Evolutionary conservation across 1,140 invertebrate genomes (phyloP).

Genomic region (Lasaia peninsularis): DNA sequence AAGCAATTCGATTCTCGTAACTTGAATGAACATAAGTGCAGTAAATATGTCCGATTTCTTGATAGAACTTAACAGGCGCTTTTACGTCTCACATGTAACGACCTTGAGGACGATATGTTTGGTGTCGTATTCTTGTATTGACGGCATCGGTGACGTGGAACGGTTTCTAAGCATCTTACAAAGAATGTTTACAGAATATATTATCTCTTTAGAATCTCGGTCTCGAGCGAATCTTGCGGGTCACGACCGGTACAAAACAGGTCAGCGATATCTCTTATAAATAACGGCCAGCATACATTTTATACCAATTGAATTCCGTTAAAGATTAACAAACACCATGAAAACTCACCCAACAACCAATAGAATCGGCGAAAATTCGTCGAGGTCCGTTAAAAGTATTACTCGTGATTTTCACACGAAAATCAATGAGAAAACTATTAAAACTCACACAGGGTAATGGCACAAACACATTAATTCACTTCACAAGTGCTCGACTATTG

Average conservation of each 20-base stretch:
- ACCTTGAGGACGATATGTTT: conserved; percentile 8
- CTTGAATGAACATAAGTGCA: too few relatives aligned
- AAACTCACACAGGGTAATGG: conserved; percentile 20
- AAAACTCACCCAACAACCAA: conserved; percentile 47
- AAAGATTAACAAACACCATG: conserved; percentile 35
- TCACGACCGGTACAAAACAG: conserved; percentile 15
- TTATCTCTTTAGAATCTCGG: conserved; percentile 3
- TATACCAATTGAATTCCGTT: conserved; percentile 26
- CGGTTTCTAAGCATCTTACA: conserved; percentile 7
- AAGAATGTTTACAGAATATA: conserved; percentile 8
- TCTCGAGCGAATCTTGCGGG: conserved; percentile 1
- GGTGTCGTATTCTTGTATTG: not conserved
- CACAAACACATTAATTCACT: conserved; percentile 44
- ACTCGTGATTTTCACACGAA: conserved; percentile 44
- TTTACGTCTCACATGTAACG: not conserved
- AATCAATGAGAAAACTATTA: conserved; percentile 49
- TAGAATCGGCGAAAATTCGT: conserved; percentile 42
- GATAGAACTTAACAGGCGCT: too few relatives aligned
- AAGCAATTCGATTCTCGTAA: too few relatives aligned
- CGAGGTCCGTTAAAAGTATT: conserved; percentile 43
- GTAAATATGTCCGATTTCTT: too few relatives aligned
- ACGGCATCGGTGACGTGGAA: conserved; percentile 6
- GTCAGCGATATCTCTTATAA: conserved; percentile 18
- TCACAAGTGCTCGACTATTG: conserved; percentile 35
- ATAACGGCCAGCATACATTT: conserved; percentile 24